Evolutionary conservation across 2,113 vertebrate species (phyloP).

Genomic region (Meriones unguiculatus): DNA sequence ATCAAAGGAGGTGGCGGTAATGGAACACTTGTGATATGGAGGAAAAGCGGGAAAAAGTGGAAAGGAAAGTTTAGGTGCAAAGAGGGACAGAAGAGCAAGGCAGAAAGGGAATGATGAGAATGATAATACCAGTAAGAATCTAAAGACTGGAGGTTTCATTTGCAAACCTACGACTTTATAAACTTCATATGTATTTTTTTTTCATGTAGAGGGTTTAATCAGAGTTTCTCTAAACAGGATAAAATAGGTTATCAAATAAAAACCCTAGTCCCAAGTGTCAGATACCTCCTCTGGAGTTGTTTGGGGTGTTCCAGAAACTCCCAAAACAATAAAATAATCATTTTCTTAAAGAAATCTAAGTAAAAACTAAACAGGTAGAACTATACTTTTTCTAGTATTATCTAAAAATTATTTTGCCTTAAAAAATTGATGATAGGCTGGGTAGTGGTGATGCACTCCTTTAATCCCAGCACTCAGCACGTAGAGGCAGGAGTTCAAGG

Average conservation of each 20-base stretch:
- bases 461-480: no score
- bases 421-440: not conserved
- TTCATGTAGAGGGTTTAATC: not conserved
- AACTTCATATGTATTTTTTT: not conserved
- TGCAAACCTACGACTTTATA: not conserved
- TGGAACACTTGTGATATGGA: not conserved
- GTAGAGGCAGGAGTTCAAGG: no score
- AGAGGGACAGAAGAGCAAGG: not conserved
- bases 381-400: constrained; percentile 28
- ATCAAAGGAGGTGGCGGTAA: not conserved
- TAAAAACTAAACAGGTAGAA: constrained; percentile 17
- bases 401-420: constrained; percentile 42
- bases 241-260: not conserved
- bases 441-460: no score
- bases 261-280: not conserved
- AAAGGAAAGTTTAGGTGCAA: not conserved
- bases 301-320: not conserved
- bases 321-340: not conserved
- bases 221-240: not conserved
- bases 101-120: not conserved
- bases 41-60: not conserved
- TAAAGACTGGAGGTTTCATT: no score
- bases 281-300: not conserved
- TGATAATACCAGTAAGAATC: not conserved
- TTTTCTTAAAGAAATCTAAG: not conserved